Evolutionary conservation across 23 tunicate genomes (phyloP).

Genomic region (Styela plicata): DNA sequence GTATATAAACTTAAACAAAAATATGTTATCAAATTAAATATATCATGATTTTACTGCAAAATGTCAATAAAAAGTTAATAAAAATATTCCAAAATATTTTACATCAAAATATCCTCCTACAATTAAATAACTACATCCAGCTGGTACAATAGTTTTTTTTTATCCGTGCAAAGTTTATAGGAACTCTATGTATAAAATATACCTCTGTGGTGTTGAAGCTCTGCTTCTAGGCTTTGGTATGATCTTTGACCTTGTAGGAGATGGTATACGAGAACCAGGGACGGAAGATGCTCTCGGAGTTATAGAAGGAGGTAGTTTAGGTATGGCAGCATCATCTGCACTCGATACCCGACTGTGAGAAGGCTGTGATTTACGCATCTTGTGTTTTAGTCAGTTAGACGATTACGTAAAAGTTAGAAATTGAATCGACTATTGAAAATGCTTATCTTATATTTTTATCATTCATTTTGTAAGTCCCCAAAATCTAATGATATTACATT

Average conservation of each 20-base stretch:
- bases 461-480: not conserved
- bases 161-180: no score
- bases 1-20: no score
- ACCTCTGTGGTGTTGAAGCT: slow-evolving; percentile 81
- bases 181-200: no score
- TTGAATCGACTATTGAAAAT: not conserved
- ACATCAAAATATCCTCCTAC: no score
- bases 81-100: no score
- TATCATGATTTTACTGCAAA: no score
- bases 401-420: no score
- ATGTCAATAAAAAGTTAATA: no score
- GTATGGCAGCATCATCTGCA: slow-evolving; percentile 27
- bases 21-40: no score
- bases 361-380: not conserved
- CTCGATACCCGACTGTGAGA: slow-evolving; percentile 6
- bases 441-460: not conserved
- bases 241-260: slow-evolving; percentile 53
- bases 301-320: not conserved
- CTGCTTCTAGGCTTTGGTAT: slow-evolving; percentile 34
- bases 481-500: not conserved
- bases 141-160: no score
- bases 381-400: no score
- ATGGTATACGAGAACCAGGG: slow-evolving; percentile 66
- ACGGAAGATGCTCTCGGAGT: slow-evolving; percentile 33
- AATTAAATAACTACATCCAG: no score